Conservation (phyloP, 2,113 vertebrate species). For the Paramormyrops kingsleyae region DNA sequence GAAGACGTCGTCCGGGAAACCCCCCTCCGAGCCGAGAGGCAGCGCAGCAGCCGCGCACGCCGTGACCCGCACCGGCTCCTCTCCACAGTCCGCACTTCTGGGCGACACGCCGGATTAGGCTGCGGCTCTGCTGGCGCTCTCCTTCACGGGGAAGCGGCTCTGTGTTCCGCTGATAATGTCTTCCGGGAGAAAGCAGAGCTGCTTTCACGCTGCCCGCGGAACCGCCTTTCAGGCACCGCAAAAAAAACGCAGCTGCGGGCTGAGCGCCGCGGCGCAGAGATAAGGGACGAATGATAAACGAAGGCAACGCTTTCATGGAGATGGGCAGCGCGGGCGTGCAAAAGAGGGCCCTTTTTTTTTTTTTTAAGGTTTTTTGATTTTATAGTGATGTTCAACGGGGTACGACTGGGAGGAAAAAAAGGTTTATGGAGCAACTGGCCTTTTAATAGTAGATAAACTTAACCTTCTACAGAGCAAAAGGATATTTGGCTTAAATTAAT, state of each 20-base stretch:
- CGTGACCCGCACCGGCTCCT: not conserved
- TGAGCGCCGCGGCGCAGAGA: not conserved
- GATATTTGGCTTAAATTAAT: not conserved
- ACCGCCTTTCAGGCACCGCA: not conserved
- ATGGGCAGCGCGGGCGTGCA: not conserved
- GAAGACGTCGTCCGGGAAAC: not conserved
- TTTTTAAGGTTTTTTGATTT: not conserved
- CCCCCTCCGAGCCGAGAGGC: not conserved
- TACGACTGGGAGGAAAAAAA: not conserved
- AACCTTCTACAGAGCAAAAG: not conserved
- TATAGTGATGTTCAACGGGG: not conserved
- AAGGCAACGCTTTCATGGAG: not conserved
- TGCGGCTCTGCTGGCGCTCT: not conserved
- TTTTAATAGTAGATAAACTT: not conserved
- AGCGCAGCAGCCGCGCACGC: no score
- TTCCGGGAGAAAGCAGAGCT: not conserved
- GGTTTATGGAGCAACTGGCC: not conserved
- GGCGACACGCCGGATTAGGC: not conserved
- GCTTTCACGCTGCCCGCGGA: not conserved
- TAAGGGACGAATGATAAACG: not conserved
- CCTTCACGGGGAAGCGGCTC: not conserved
- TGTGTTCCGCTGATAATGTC: constrained; percentile 10
- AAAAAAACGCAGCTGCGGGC: not conserved
- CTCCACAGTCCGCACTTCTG: not conserved
- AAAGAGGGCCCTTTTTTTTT: not conserved